Conservation (phyloP, 2,888 invertebrate species). For the Xestoiulus laeticollis region DNA sequence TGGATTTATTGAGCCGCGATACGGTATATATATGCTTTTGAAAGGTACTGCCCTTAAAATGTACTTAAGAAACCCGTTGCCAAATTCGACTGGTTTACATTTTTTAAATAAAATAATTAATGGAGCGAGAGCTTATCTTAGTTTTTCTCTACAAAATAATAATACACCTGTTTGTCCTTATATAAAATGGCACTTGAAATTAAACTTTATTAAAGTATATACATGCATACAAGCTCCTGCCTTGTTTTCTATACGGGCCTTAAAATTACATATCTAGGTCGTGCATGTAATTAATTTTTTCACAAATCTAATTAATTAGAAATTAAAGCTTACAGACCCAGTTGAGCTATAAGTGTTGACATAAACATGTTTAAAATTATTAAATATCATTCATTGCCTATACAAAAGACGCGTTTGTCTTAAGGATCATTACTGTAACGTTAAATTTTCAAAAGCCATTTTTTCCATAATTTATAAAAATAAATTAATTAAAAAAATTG, state of each 20-base stretch:
- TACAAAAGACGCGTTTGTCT: too few species aligned
- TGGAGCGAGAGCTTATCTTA: not conserved
- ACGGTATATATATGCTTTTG: not conserved
- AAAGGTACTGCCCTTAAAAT: not conserved
- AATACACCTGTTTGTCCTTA: not conserved
- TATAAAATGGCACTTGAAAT: not conserved
- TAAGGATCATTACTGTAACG: too few species aligned
- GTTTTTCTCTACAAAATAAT: not conserved
- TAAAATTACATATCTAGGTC: not conserved
- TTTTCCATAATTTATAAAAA: not conserved
- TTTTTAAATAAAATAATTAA: constrained; percentile 1
- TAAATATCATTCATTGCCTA: not conserved
- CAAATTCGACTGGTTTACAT: not conserved
- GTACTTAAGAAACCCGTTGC: not conserved
- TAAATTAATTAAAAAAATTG: not conserved
- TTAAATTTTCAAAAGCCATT: too few species aligned
- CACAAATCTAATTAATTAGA: not conserved
- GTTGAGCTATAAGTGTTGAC: not conserved
- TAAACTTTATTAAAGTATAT: not conserved
- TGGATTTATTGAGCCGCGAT: not conserved
- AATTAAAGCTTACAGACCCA: not conserved
- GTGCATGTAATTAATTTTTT: not conserved
- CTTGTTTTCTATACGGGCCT: not conserved
- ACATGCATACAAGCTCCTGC: not conserved
- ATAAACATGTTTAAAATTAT: not conserved